Evolutionary conservation across 2,113 vertebrate species (phyloP).

Genomic region (Leptobrachium ailaonicum): DNA sequence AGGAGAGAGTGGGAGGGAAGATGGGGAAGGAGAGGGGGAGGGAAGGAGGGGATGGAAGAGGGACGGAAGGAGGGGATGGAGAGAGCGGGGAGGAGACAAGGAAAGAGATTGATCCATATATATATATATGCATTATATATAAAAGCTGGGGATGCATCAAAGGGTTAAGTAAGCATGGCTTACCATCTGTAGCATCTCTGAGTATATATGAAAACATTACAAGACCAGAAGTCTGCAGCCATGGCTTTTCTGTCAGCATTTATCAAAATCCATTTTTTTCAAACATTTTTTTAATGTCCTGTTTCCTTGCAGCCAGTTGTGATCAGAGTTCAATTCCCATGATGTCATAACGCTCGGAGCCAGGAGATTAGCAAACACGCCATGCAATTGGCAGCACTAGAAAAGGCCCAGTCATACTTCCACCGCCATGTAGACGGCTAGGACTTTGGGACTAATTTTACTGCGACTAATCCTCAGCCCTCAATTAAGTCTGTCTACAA

Average conservation of each 20-base stretch:
- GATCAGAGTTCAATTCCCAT: slow-evolving; percentile 46
- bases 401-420: slow-evolving; percentile 50
- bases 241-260: background rate
- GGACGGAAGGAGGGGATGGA: too few species aligned
- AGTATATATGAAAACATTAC: background rate
- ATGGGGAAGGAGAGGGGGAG: too few species aligned
- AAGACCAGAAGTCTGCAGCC: background rate
- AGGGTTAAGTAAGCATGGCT: too few species aligned
- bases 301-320: slow-evolving; percentile 31
- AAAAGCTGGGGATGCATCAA: too few species aligned
- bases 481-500: slow-evolving; percentile 48
- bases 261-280: slow-evolving; percentile 8
- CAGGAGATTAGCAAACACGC: slow-evolving; percentile 49
- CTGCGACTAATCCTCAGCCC: slow-evolving; percentile 49
- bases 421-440: slow-evolving; percentile 44
- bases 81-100: too few species aligned
- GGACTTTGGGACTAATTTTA: slow-evolving; percentile 49
- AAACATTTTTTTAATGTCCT: slow-evolving; percentile 29
- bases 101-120: too few species aligned
- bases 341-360: slow-evolving; percentile 48
- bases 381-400: slow-evolving; percentile 48
- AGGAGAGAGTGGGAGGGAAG: too few species aligned
- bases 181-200: too few species aligned
- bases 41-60: too few species aligned
- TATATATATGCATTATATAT: too few species aligned